Evolutionary conservation across 1,140 invertebrate species (phyloP).

Genomic region (Cyrtorhinus lividipennis): DNA sequence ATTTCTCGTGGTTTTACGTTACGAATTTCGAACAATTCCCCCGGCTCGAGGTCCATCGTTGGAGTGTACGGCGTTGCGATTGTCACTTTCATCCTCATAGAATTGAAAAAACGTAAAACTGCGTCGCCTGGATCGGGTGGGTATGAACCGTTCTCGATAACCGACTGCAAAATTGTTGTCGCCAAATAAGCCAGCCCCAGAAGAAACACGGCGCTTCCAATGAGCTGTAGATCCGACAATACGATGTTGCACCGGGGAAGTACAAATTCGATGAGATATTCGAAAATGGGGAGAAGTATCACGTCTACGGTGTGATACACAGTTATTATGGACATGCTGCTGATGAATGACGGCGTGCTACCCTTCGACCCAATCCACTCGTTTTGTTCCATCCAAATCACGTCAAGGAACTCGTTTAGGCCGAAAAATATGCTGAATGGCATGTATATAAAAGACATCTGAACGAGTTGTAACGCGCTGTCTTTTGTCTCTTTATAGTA

Average conservation of each 20-base stretch:
- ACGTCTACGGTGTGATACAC: not conserved
- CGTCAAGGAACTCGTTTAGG: not conserved
- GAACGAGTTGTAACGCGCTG: not conserved
- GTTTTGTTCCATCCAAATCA: slow-evolving; percentile 1
- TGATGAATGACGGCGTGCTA: not conserved
- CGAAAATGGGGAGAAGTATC: not conserved
- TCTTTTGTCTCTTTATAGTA: slow-evolving; percentile 1
- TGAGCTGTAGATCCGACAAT: not conserved
- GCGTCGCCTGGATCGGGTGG: not conserved
- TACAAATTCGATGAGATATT: not conserved
- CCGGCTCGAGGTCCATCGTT: not conserved
- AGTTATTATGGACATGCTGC: not conserved
- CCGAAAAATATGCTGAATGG: slow-evolving; percentile 1
- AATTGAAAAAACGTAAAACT: not conserved
- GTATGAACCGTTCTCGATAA: not conserved
- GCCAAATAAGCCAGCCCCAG: not conserved
- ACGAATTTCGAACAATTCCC: not conserved
- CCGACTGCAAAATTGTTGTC: not conserved
- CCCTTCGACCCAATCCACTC: not conserved
- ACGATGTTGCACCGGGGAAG: not conserved
- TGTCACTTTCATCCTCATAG: not conserved
- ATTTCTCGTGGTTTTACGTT: not conserved
- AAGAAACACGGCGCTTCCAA: not conserved
- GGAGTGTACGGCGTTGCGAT: not conserved
- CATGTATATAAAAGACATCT: not conserved